Conservation (phyloP, 2,113 vertebrate species). For the Lethenteron reissneri region DNA sequence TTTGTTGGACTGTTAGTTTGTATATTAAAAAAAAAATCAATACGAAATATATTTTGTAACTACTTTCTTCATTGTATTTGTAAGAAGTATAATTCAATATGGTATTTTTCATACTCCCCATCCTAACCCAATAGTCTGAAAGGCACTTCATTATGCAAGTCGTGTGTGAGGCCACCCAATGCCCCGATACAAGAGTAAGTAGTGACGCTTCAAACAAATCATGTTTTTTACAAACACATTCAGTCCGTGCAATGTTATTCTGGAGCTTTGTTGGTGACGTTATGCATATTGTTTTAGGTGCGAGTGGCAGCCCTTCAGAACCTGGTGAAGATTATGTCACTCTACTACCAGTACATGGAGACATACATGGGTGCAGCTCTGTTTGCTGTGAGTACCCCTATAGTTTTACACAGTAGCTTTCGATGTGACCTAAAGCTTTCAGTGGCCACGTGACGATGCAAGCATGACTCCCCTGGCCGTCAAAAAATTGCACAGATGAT, state of each 20-base stretch:
- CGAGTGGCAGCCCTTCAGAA: conserved; percentile 90
- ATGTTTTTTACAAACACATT: background rate
- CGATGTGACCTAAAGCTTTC: too few species aligned
- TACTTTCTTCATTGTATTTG: too few species aligned
- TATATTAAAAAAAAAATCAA: too few species aligned
- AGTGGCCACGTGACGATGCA: too few species aligned
- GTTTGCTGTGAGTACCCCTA: conserved; percentile 52
- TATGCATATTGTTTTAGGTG: conserved; percentile 28
- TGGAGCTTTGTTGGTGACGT: background rate
- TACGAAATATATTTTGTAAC: too few species aligned
- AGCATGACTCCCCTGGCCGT: too few species aligned
- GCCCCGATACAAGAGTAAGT: conserved; percentile 84
- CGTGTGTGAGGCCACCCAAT: conserved; percentile 93
- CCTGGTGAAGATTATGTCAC: conserved; percentile 96
- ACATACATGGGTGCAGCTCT: conserved; percentile 93
- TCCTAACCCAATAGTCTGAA: conserved; percentile 39
- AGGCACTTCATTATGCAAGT: conserved; percentile 99
- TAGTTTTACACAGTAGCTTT: too few species aligned
- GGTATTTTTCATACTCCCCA: background rate
- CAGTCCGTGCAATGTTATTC: background rate
- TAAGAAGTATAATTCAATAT: too few species aligned
- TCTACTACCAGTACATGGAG: conserved; percentile 98
- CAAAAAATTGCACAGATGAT: too few species aligned
- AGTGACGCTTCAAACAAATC: background rate
- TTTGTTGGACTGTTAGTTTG: too few species aligned